These are phyloP conservation scores for Philypnodon macrostomus DNA, from an alignment of 2,797 vertebrate species.

Conservation along the genomic window DNA sequence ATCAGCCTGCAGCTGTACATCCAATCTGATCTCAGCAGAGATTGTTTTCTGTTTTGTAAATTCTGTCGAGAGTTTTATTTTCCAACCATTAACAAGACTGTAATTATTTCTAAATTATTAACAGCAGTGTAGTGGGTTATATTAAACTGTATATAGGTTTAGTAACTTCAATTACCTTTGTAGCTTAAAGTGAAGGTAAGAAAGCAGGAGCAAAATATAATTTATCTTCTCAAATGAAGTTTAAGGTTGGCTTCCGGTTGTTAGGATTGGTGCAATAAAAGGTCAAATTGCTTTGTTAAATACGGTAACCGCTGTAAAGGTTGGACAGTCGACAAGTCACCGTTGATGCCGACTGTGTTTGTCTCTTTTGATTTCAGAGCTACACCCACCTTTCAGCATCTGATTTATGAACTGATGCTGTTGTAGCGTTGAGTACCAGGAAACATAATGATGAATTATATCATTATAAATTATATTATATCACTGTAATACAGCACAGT, in stretches of 20 bases:
- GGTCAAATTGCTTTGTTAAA: background rate
- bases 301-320: slow-evolving; percentile 7
- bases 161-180: background rate
- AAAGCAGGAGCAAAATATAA: background rate
- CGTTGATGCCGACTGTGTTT: slow-evolving; percentile 32
- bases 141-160: slow-evolving; percentile 28
- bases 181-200: background rate
- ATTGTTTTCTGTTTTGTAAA: slow-evolving; percentile 68
- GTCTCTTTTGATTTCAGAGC: slow-evolving; percentile 50
- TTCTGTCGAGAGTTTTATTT: slow-evolving; percentile 74
- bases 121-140: slow-evolving; percentile 42
- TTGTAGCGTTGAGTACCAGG: slow-evolving; percentile 61
- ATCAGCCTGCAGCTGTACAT: slow-evolving; percentile 73
- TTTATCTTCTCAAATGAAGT: background rate
- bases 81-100: slow-evolving; percentile 65
- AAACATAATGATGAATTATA: slow-evolving; percentile 73
- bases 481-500: slow-evolving; percentile 59
- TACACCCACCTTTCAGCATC: slow-evolving; percentile 54
- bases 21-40: slow-evolving; percentile 53
- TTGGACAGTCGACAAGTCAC: slow-evolving; percentile 23
- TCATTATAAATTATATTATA: slow-evolving; percentile 64
- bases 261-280: background rate
- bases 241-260: background rate
- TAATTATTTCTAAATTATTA: slow-evolving; percentile 77
- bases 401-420: slow-evolving; percentile 60